Conservation (phyloP, 2,797 vertebrate species). For the Chromobotia macracanthus region DNA sequence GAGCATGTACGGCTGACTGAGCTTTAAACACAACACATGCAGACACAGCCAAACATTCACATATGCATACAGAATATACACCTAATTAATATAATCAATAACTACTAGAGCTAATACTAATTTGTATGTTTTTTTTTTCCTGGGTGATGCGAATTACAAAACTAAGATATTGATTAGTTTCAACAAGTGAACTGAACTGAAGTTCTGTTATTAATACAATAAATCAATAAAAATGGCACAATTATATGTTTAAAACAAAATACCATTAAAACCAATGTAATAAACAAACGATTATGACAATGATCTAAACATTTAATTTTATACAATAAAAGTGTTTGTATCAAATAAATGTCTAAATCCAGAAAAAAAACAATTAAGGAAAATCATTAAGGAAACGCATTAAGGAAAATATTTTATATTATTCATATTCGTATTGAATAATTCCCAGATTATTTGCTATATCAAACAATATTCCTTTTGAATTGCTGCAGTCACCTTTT, state of each 20-base stretch:
- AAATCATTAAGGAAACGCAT: neutral
- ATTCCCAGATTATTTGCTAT: neutral
- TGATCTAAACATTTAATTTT: neutral
- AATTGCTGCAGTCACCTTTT: neutral
- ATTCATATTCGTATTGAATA: neutral
- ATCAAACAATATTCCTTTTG: neutral
- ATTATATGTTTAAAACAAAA: neutral
- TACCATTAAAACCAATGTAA: neutral
- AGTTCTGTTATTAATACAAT: neutral
- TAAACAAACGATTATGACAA: neutral
- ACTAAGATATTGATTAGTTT: neutral
- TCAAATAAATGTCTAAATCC: neutral
- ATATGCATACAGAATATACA: neutral
- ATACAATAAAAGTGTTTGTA: neutral
- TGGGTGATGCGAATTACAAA: neutral
- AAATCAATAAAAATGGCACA: neutral
- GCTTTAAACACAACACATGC: slow-evolving; percentile 3
- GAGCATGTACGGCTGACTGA: slow-evolving; percentile 5
- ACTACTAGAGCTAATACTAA: neutral
- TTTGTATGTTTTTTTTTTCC: neutral
- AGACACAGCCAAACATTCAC: neutral
- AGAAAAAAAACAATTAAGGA: neutral
- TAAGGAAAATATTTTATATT: neutral
- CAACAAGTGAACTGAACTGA: neutral
- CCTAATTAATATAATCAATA: slow-evolving; percentile 13